Percentiles rank a stretch among this genome's conserved stretches.
Evolutionary conservation across 2,113 vertebrate genomes (phyloP).

Genomic region (Podilymbus podiceps): DNA sequence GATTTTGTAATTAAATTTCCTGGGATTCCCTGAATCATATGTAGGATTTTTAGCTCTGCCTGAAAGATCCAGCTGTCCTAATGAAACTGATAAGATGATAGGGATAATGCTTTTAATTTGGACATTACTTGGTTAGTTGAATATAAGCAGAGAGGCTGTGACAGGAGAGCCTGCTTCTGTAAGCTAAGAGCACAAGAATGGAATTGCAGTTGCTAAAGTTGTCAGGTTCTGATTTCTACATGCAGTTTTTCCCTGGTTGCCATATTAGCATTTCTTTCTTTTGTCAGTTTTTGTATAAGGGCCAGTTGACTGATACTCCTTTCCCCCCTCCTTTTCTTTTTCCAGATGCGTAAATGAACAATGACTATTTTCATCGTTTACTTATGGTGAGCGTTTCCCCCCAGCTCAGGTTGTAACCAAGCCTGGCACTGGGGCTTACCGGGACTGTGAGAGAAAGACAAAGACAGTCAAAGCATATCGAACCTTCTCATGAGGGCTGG

Average conservation of each 20-base stretch:
- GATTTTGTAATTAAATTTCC: not conserved
- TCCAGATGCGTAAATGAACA: not conserved
- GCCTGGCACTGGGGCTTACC: not conserved
- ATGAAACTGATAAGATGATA: not conserved
- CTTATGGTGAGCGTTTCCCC: not conserved
- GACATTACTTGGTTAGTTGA: not conserved
- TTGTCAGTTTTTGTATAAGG: not conserved
- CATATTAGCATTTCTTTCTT: not conserved
- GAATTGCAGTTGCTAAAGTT: not conserved
- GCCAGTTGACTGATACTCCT: not conserved
- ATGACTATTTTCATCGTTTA: not conserved
- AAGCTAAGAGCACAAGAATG: not conserved
- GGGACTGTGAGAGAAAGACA: not conserved
- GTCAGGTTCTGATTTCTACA: not conserved
- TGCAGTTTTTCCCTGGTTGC: not conserved
- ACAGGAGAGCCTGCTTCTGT: not conserved
- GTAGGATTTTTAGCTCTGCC: not conserved
- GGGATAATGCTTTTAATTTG: not conserved
- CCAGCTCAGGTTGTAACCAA: not conserved
- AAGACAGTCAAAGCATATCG: fast-evolving
- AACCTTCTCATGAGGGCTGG: not conserved
- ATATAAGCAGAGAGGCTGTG: not conserved
- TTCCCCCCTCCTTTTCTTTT: not conserved
- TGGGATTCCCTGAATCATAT: not conserved
- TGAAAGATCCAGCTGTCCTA: not conserved